A percentile compares a stretch with the other conserved stretches of the same genome.
Conservation (phyloP, 1,140 invertebrate species). For the Nebria ingens region DNA sequence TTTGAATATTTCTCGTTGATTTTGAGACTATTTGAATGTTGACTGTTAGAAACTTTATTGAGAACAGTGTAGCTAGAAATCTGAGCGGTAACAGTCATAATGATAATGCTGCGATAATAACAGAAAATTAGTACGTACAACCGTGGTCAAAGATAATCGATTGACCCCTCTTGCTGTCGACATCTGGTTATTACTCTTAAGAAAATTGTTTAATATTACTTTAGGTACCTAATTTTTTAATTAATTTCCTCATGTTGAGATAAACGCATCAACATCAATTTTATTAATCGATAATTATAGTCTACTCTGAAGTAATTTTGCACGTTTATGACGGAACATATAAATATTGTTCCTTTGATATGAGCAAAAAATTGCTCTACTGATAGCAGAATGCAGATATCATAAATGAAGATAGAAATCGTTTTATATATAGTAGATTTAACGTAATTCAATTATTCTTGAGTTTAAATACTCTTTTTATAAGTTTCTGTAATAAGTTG, state of each 20-base stretch:
- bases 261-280: background rate
- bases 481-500: too few species aligned
- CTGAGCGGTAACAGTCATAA: slow-evolving; percentile 1
- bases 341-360: background rate
- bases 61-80: background rate
- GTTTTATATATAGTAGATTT: too few species aligned
- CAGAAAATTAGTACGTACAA: background rate
- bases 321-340: background rate
- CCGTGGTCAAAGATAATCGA: background rate
- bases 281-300: slow-evolving; percentile 1
- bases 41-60: too few species aligned
- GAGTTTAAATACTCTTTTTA: too few species aligned
- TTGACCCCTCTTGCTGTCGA: background rate
- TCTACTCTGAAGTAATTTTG: background rate
- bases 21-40: too few species aligned
- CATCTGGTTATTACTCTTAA: background rate
- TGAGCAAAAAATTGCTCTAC: background rate
- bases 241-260: background rate
- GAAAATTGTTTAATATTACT: background rate
- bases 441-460: too few species aligned
- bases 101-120: slow-evolving; percentile 6
- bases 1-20: too few species aligned
- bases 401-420: too few species aligned
- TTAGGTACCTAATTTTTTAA: slow-evolving; percentile 4
- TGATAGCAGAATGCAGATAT: too few species aligned